phyloP scores from a whole-genome alignment of 1,140 invertebrate species.

The Papilio helenus region DNA sequence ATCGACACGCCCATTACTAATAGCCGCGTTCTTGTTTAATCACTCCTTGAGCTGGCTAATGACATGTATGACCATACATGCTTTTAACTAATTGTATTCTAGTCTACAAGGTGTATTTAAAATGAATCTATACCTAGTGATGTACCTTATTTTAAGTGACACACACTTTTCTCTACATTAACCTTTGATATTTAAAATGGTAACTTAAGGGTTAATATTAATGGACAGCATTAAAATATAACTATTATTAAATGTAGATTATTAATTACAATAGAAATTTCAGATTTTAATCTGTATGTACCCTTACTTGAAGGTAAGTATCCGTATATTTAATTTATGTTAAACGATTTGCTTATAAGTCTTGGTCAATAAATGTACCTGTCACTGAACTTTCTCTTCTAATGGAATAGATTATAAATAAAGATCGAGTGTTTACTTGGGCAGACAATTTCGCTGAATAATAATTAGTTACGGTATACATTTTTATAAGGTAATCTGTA shows the following conservation, averaged over 20 bases:
- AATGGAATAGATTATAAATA: slow-evolving; percentile 7
- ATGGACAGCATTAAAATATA: too few species aligned
- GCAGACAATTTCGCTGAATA: neutral
- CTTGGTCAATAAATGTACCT: slow-evolving; percentile 4
- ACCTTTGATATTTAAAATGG: too few species aligned
- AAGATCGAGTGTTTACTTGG: neutral
- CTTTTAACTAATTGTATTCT: neutral
- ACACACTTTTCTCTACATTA: too few species aligned
- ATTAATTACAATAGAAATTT: neutral
- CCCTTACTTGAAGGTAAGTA: slow-evolving; percentile 45
- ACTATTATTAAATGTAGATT: neutral
- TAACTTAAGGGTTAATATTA: neutral
- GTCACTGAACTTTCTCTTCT: slow-evolving; percentile 24
- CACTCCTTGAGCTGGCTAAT: slow-evolving; percentile 42
- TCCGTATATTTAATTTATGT: slow-evolving; percentile 38
- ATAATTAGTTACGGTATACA: neutral
- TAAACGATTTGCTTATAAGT: slow-evolving; percentile 18
- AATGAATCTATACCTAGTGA: neutral
- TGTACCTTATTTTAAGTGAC: neutral
- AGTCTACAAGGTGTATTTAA: neutral
- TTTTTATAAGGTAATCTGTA: neutral
- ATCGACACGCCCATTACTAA: slow-evolving; percentile 62
- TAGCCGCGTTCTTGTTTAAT: slow-evolving; percentile 75
- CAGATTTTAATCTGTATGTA: neutral
- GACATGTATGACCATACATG: neutral